Conservation (phyloP, 2,888 invertebrate species). For the Xestia sexstrigata region DNA sequence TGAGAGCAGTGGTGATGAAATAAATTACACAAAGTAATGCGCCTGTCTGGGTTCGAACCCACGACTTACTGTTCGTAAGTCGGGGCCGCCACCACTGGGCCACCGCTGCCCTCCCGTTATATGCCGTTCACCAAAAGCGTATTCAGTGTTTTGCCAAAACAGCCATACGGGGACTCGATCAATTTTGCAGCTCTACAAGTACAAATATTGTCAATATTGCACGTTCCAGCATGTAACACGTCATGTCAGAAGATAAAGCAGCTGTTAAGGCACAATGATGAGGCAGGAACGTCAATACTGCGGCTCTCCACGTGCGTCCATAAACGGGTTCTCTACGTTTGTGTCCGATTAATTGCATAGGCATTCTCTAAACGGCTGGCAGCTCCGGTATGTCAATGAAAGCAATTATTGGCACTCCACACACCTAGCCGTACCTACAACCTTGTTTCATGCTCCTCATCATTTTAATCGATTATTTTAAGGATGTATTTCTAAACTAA, state of each 20-base stretch:
- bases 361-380: constrained; percentile 82
- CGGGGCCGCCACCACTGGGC: too few species aligned
- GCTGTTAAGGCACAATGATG: constrained; percentile 60
- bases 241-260: constrained; percentile 55
- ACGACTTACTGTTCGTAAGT: too few species aligned
- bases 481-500: not conserved
- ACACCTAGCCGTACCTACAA: constrained; percentile 61
- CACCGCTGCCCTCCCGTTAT: too few species aligned
- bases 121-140: too few species aligned
- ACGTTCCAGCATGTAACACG: constrained; percentile 31
- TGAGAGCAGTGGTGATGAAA: too few species aligned
- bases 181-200: not conserved
- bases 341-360: constrained; percentile 86
- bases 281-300: constrained; percentile 64
- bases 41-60: too few species aligned
- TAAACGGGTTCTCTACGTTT: constrained; percentile 80
- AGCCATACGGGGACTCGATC: not conserved
- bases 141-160: not conserved
- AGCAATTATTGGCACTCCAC: constrained; percentile 84
- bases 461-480: constrained; percentile 68
- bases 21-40: too few species aligned
- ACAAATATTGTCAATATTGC: constrained; percentile 17
- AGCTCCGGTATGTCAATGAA: constrained; percentile 85
- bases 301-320: constrained; percentile 63
- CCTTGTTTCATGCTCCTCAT: constrained; percentile 45